Evolutionary conservation across 2,113 vertebrate species (phyloP).

Genomic region (Noturus placidus): DNA sequence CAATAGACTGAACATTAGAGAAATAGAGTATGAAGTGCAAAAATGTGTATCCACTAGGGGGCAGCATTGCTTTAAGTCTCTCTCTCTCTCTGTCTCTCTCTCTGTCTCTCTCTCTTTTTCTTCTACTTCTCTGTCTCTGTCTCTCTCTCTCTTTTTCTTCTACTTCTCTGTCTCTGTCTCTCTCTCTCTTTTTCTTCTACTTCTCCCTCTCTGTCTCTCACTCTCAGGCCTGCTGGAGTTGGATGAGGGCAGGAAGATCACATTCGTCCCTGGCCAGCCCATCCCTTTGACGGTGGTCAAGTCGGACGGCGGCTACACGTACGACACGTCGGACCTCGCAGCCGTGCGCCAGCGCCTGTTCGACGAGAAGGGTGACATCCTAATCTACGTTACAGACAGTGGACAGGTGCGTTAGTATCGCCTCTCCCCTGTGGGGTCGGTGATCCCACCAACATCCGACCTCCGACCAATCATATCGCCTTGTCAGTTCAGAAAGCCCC

Average conservation of each 20-base stretch:
- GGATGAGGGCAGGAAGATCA: slow-evolving; percentile 89
- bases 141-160: not conserved
- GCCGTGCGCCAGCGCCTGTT: slow-evolving; percentile 83
- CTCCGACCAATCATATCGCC: too few relatives aligned
- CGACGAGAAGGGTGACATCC: slow-evolving; percentile 83
- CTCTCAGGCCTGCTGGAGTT: slow-evolving; percentile 81
- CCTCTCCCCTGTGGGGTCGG: not conserved
- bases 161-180: not conserved
- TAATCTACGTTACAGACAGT: slow-evolving; percentile 93
- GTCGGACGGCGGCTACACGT: slow-evolving; percentile 93
- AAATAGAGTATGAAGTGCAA: not conserved
- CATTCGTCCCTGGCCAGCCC: slow-evolving; percentile 84
- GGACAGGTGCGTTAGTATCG: slow-evolving; percentile 80
- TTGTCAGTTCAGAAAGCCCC: not conserved
- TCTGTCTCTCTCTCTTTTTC: not conserved
- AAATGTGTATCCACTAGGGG: slow-evolving; percentile 56
- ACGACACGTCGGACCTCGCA: slow-evolving; percentile 94
- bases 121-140: not conserved
- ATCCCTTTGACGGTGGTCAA: slow-evolving; percentile 90
- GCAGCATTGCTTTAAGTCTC: slow-evolving; percentile 45
- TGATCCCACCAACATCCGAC: not conserved
- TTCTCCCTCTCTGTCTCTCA: not conserved
- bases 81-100: too few relatives aligned
- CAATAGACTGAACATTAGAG: not conserved
- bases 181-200: not conserved